Evolutionary conservation across 1,140 invertebrate genomes (phyloP), one percentile per base, ranked within the genome.

Genomic region (Hestina assimilis): DNA sequence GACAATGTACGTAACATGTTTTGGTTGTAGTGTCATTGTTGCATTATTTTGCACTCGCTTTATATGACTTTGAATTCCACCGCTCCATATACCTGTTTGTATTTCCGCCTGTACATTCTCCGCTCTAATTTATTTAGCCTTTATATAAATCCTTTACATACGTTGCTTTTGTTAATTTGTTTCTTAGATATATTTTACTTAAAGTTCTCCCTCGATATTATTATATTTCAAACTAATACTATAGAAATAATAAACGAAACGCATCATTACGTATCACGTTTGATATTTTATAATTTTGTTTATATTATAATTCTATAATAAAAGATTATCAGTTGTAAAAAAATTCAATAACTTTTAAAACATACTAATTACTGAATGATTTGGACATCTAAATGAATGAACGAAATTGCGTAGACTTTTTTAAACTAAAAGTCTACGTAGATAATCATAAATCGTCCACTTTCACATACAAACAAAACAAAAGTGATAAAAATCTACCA

Each of bases 1-100:
- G 54, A 87, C 81, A 87, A 87, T 83, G 43, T 53, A 75, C 68
- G 67, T 75, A 74, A 83, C 75, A 77, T 85, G 79, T 87, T 87
- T 81, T 81, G 71, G 68, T 73, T 76, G 55, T 81, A 64, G 64
- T 72, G 63, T 59, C 59, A 77, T 85, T 83, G 74, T 83, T 71
- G 68, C 57, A 53, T 68, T 68, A 66, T 77, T 63, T 42, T 54
- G 35, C 66, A 72, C 69, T 72, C 74, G 66, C 46, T 71, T 74
- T 69, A 78, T 79, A 67, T 69, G 72, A 23, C 67, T 69, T 75
- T 76, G 67, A 69, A 47, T 56, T 63, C 35, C 28, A 43, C 65
- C 64, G 62, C 54, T 68, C 72, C 65, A 64, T 77, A 71, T 82
- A 45, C 56, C 46, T 54, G 50, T 54, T 43, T 21, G 19, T 8